These are phyloP conservation scores for Oreochromis grahami DNA, from an alignment of 2,797 vertebrate species.

Conservation along the genomic window DNA sequence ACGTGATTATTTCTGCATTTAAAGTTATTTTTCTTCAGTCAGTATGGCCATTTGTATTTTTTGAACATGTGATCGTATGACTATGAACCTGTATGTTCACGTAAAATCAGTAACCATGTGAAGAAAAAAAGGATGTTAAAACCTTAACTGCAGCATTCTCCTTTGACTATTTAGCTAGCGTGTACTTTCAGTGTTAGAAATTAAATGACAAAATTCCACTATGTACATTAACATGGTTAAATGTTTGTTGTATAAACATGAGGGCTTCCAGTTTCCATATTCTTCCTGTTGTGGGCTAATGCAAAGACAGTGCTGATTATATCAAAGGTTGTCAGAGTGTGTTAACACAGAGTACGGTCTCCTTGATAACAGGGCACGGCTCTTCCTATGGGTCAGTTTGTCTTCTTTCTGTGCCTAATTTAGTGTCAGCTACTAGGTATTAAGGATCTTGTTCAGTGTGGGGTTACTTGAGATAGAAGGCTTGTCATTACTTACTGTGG, in stretches of 20 bases:
- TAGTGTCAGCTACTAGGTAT: background rate
- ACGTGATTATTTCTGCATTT: background rate
- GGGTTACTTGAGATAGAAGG: background rate
- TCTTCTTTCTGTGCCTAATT: background rate
- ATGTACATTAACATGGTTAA: background rate
- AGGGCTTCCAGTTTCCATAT: background rate
- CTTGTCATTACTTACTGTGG: slow-evolving; percentile 77
- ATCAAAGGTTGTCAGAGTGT: background rate
- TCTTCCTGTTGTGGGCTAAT: background rate
- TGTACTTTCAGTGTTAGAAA: background rate
- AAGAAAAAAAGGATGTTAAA: background rate
- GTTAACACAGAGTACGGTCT: background rate
- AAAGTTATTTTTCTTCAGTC: background rate
- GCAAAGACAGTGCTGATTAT: background rate
- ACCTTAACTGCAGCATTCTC: background rate
- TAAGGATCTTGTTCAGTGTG: background rate
- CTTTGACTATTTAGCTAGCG: background rate
- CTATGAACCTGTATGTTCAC: background rate
- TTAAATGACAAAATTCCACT: background rate
- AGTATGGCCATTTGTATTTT: background rate
- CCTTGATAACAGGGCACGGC: background rate
- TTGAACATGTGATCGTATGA: background rate
- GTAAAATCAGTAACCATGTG: background rate
- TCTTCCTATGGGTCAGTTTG: background rate
- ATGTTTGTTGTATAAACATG: background rate